Evolutionary conservation across 2,113 vertebrate genomes (phyloP).

Genomic region (Machaerirhynchus nigripectus): DNA sequence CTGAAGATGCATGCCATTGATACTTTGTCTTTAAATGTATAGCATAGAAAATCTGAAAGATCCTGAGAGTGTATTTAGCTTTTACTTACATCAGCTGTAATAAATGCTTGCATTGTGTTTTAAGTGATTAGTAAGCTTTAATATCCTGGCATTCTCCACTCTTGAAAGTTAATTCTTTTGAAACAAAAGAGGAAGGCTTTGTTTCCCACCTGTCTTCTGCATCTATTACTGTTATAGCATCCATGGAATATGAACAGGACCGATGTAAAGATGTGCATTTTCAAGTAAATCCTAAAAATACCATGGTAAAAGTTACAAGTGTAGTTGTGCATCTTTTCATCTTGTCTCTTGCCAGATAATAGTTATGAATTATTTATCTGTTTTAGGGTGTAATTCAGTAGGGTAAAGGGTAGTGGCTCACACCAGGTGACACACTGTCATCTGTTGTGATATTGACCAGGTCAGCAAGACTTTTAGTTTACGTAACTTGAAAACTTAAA

Average conservation of each 20-base stretch:
- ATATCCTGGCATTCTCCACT: constrained; percentile 56
- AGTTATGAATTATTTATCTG: background rate
- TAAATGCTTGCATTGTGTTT: constrained; percentile 44
- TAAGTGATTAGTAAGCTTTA: constrained; percentile 56
- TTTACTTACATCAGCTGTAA: constrained; percentile 57
- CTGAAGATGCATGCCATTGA: constrained; percentile 46
- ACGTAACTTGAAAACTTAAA: background rate
- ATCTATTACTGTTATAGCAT: constrained; percentile 52
- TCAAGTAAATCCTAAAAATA: constrained; percentile 51
- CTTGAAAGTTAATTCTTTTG: constrained; percentile 52
- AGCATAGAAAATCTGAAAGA: constrained; percentile 48
- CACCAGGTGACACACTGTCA: background rate
- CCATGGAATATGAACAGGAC: constrained; percentile 35
- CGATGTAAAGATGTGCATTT: constrained; percentile 36
- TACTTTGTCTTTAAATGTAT: constrained; percentile 58
- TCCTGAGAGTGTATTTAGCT: constrained; percentile 51
- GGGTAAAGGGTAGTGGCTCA: background rate
- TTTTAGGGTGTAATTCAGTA: background rate
- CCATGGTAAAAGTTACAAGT: constrained; percentile 8
- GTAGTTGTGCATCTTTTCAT: constrained; percentile 24
- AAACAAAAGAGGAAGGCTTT: constrained; percentile 54
- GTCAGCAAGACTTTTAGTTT: background rate
- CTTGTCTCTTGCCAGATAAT: background rate
- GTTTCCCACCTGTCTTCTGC: constrained; percentile 52
- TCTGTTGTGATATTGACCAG: background rate